Evolutionary conservation across 2,797 vertebrate species (phyloP).

Genomic region (Crax fasciolata): DNA sequence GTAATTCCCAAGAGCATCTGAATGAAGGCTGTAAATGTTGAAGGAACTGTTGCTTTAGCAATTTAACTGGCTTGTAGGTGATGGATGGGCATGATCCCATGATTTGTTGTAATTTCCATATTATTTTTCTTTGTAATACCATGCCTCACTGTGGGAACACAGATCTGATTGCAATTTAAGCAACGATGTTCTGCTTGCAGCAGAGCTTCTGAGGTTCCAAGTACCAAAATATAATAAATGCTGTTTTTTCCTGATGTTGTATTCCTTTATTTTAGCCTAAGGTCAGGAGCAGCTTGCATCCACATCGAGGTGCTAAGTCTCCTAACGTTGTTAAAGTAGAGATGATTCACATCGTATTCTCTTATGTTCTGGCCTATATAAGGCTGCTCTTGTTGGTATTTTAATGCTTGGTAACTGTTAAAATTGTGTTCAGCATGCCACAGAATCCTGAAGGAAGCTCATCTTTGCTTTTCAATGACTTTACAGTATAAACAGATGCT

Average conservation of each 20-base stretch:
- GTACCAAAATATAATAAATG: not conserved
- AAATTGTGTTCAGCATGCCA: not conserved
- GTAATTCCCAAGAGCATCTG: constrained; percentile 48
- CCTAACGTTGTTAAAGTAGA: not conserved
- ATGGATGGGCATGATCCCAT: not conserved
- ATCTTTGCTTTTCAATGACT: not conserved
- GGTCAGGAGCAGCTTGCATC: not conserved
- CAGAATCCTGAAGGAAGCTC: not conserved
- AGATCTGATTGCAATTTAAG: not conserved
- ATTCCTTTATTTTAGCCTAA: not conserved
- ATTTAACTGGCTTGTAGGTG: constrained; percentile 19
- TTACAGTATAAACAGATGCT: not conserved
- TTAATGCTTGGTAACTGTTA: not conserved
- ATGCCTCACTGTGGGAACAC: not conserved
- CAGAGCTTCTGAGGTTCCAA: not conserved
- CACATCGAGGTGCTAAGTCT: not conserved
- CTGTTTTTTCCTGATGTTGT: not conserved
- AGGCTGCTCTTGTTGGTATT: not conserved
- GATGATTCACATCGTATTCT: not conserved
- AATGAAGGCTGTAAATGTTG: not conserved
- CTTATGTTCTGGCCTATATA: not conserved
- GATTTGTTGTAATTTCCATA: not conserved
- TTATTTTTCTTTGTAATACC: not conserved
- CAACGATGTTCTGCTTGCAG: not conserved
- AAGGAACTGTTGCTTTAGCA: constrained; percentile 34